Percentiles rank a stretch among this genome's conserved stretches.
These are phyloP conservation scores for Numenius arquata DNA, from an alignment of 2,113 vertebrate species.

Conservation along the genomic window DNA sequence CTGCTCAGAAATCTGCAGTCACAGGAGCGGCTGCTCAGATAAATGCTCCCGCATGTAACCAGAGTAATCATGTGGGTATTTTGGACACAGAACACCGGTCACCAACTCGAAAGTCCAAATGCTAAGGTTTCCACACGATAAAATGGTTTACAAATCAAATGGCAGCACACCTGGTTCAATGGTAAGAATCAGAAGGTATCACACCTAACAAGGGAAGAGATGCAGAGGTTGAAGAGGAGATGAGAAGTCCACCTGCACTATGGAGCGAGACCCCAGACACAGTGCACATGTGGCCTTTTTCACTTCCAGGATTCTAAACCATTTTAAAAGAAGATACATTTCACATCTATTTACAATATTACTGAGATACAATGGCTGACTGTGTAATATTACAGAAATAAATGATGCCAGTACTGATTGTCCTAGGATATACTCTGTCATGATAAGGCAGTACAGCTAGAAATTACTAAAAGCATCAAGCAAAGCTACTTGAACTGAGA, in stretches of 20 bases:
- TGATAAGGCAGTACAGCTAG: background rate
- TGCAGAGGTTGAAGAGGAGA: background rate
- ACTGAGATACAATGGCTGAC: conserved; percentile 25
- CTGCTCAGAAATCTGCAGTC: background rate
- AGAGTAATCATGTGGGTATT: background rate
- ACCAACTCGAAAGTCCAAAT: background rate
- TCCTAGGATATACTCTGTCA: background rate
- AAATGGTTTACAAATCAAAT: background rate
- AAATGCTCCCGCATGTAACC: background rate
- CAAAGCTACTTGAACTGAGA: conserved; percentile 97
- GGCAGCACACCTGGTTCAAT: background rate
- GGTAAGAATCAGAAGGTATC: background rate
- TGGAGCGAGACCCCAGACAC: background rate
- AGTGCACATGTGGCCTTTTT: background rate
- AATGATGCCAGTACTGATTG: background rate
- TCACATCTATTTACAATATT: conserved; percentile 41
- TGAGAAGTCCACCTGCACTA: background rate
- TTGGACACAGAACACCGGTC: background rate
- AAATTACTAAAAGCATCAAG: conserved; percentile 60
- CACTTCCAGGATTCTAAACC: conserved; percentile 21
- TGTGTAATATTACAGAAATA: conserved; percentile 43
- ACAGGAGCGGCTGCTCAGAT: background rate
- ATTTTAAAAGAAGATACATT: background rate
- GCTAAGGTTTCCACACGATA: background rate
- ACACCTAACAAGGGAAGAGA: background rate